Base-by-base conservation (phyloP, 2,888 invertebrate species). In the Rhagium mordax region DNA sequence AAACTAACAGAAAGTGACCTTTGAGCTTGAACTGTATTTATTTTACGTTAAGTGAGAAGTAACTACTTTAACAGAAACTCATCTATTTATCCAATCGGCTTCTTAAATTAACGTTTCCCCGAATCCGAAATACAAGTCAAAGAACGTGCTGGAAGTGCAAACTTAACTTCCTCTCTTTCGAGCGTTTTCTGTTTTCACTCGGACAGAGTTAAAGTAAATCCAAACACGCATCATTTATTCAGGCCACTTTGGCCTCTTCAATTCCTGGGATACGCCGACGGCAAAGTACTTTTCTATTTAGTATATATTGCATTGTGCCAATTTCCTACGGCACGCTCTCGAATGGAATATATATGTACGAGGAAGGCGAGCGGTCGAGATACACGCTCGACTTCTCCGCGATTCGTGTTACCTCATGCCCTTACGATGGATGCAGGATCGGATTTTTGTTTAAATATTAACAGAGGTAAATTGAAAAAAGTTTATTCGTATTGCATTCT, bases 151-250 rank as follows among this genome's bases (percentile, higher is more conserved):
- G 59, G 33, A 24, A 29, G 59, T 60, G 51, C 51, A 51, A 51
- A 51, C 16, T 1, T 7, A 18, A 51, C 18, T 51, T 51, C 51
- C 18, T 8, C 51, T 13, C 41, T 41, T 41, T 41, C 41, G 41
- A 41, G 41, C 41, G 41, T 41, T 41, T 41, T 41, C 41, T 41
- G 41, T 51, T 51, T 20, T 18, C 51, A 8, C 51, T 51, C 33
- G 59, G 59, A 60, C 57, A 18, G 33, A 18, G 29, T 10, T 29
- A 16, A 29, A 15, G 59, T 60, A 29, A 60, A 60, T 60, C 33
- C 59, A 60, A 60, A 33, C 59, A 60, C 59, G 33, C 59, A 60
- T 60, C 59, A 60, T 60, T 60, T 60, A 60, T 60, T 60, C 59
- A 60, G 33, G 59, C 33, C 59, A 29, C 59, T 60, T 29, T 20